phyloP scores from a whole-genome alignment of 2,888 invertebrate species.

The Quadriops clusia region DNA sequence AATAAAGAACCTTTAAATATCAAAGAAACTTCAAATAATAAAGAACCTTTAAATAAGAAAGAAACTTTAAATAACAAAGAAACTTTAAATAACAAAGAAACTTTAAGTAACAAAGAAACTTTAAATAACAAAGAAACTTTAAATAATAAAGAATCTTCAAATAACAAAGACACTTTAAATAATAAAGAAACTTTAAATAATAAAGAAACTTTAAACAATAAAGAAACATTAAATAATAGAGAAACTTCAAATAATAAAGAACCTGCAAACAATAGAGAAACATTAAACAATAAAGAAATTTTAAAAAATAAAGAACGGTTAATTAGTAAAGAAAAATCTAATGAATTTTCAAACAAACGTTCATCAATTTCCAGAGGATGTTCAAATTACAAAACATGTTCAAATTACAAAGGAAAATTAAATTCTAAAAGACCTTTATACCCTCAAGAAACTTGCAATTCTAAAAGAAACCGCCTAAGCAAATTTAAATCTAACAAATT shows the following conservation, averaged over 20 bases:
- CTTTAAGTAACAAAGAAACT: not conserved
- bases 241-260: not conserved
- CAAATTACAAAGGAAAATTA: not conserved
- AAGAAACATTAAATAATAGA: not conserved
- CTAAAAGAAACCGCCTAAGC: no score
- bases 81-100: constrained; percentile 1
- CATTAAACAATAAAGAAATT: not conserved
- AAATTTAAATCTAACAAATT: no score
- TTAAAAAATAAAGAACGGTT: not conserved
- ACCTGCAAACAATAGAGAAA: not conserved
- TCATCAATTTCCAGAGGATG: no score
- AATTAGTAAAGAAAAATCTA: no score
- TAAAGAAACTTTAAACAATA: not conserved
- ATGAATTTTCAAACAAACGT: no score
- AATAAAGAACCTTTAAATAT: constrained; percentile 1
- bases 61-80: not conserved
- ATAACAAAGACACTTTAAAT: constrained; percentile 3
- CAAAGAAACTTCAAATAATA: not conserved
- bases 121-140: not conserved
- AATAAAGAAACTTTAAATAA: not conserved
- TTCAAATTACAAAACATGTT: no score
- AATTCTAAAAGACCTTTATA: not conserved
- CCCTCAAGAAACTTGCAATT: no score
- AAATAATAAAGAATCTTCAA: constrained; percentile 2
- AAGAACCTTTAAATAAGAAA: not conserved